phyloP scores from a whole-genome alignment of 2,888 invertebrate genomes.

The Adelognathus sp. region DNA sequence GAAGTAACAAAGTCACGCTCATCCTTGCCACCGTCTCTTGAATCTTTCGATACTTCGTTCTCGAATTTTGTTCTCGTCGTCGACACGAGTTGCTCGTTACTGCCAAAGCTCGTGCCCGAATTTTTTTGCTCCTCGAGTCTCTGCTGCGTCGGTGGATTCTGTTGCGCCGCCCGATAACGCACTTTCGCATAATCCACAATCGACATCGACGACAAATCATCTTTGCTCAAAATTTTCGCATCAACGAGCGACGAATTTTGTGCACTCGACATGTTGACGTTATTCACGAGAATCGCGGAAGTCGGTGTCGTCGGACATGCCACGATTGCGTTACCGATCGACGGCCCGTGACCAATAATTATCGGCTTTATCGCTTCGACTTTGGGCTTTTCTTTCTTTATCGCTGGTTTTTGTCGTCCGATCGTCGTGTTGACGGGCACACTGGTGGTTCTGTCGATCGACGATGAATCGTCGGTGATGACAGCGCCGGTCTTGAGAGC shows the following conservation, averaged over 20 bases:
- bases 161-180: slow-evolving; percentile 83
- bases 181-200: slow-evolving; percentile 86
- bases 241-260: slow-evolving; percentile 39
- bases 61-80: slow-evolving; percentile 74
- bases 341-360: slow-evolving; percentile 66
- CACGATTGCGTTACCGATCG: slow-evolving; percentile 4
- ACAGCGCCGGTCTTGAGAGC: slow-evolving; percentile 89
- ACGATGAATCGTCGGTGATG: slow-evolving; percentile 81
- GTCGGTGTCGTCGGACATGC: slow-evolving; percentile 56
- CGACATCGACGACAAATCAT: slow-evolving; percentile 81
- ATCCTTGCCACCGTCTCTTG: slow-evolving; percentile 64
- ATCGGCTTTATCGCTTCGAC: slow-evolving; percentile 74
- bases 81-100: slow-evolving; percentile 67
- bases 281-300: slow-evolving; percentile 66
- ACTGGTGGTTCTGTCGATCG: neutral
- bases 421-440: slow-evolving; percentile 23
- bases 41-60: slow-evolving; percentile 56
- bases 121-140: slow-evolving; percentile 81
- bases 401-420: slow-evolving; percentile 73
- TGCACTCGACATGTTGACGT: slow-evolving; percentile 35
- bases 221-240: slow-evolving; percentile 69
- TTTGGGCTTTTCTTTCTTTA: slow-evolving; percentile 76
- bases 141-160: slow-evolving; percentile 80
- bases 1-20: slow-evolving; percentile 70
- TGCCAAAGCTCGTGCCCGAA: slow-evolving; percentile 72